Evolutionary conservation across 2,113 vertebrate genomes (phyloP), one percentile per base, ranked within the genome.

Genomic region (Plecturocebus donacophilus): DNA sequence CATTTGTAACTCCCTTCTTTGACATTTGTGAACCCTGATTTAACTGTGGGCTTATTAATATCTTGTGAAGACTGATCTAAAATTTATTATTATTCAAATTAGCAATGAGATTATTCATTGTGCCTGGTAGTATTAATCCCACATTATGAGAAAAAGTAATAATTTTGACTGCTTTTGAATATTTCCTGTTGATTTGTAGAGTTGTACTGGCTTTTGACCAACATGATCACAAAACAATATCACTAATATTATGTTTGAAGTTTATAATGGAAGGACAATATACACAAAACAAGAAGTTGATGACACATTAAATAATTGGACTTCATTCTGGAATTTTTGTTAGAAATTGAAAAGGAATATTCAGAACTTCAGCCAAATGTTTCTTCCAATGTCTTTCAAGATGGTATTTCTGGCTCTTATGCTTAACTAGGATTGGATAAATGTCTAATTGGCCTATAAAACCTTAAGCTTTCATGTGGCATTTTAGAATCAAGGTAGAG

Each of bases 381-480:
- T 3, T 35, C 70, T 97, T 96, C 85, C 10, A 88, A 75, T 3
- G 1, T 25, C 3, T 92, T 96, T 96, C 68, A 54, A 79, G 32
- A 0, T 4, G 17, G 13, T 52, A 35, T 93, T 35, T 14, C 0
- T 94, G 21, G 93, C n/a, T 35, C 6, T 32, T 17, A 54, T 94
- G 56, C 1, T 94, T 93, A 42, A 10, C 52, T 86, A 87, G 75
- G 11, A 75, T 42, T n/a, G 86, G 21, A 32, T 89, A 87, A 80
- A 47, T 96, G 17, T 82, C 38, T 94, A 85, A 77, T 80, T 76
- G 66, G 20, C 27, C 92, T 77, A 58, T 76, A 61, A 91, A 97
- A 80, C 58, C 56, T 92, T 17, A 54, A 66, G 42, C 27, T 52
- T 87, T 14, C 1, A 14, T 4, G 10, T 42, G 79, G 1, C 14